phyloP scores from a whole-genome alignment of 2,888 invertebrate species.

The Gastrophysa polygoni region DNA sequence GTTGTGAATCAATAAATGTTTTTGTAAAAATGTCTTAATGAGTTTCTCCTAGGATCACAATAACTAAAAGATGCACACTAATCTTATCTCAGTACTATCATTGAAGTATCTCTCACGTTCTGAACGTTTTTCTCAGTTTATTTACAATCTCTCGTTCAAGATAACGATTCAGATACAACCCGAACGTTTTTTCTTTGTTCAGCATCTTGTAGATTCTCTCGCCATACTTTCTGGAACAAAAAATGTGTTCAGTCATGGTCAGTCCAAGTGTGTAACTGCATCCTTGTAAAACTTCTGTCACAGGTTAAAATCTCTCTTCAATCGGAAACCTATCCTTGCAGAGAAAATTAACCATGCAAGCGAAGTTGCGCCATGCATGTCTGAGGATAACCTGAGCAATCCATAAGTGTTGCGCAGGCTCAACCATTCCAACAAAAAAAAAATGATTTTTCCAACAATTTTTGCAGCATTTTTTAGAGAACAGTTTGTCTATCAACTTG shows the following conservation, averaged over 20 bases:
- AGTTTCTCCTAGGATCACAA: conserved; percentile 10
- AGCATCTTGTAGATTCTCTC: conserved; percentile 64
- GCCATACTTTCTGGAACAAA: conserved; percentile 61
- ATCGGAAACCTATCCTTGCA: too few species aligned
- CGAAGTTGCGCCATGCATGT: too few species aligned
- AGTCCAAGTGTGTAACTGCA: too few species aligned
- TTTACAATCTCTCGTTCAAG: conserved; percentile 47
- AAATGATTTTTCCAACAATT: too few species aligned
- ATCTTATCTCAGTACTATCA: conserved; percentile 2
- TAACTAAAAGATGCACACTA: conserved; percentile 6
- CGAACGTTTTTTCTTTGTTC: conserved; percentile 62
- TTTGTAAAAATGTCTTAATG: not conserved
- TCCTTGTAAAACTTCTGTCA: too few species aligned
- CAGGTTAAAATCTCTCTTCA: too few species aligned
- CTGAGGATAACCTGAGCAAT: too few species aligned
- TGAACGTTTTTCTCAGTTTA: conserved; percentile 35
- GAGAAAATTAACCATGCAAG: too few species aligned
- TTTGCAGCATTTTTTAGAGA: too few species aligned
- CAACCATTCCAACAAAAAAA: too few species aligned
- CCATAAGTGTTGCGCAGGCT: too few species aligned
- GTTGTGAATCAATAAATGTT: conserved; percentile 24
- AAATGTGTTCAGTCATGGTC: not conserved
- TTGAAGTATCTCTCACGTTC: not conserved
- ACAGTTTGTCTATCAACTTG: too few species aligned
- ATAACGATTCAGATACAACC: conserved; percentile 59